phyloP scores from a whole-genome alignment of 2,113 vertebrate species.

The Misgurnus mizolepis region DNA sequence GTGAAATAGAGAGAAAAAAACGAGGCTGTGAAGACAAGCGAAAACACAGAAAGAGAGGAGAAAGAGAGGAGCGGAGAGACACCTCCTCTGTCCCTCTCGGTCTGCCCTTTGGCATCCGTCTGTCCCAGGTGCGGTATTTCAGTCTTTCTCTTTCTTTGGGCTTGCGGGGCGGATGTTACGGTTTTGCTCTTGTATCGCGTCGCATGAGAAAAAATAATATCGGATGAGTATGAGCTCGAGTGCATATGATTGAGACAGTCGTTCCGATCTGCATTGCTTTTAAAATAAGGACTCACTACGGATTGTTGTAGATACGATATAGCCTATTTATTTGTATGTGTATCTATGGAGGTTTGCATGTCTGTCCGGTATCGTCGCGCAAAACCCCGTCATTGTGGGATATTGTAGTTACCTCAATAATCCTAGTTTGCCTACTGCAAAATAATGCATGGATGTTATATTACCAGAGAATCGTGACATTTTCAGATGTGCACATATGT shows the following conservation, averaged over 20 bases:
- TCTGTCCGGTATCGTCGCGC: conserved; percentile 59
- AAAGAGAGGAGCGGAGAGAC: conserved; percentile 70
- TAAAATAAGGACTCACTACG: conserved; percentile 50
- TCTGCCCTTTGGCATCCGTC: conserved; percentile 57
- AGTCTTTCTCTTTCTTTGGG: conserved; percentile 54
- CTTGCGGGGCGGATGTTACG: conserved; percentile 41
- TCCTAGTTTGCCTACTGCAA: conserved; percentile 10
- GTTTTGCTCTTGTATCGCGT: conserved; percentile 36
- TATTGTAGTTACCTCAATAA: conserved; percentile 10
- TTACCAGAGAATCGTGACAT: conserved; percentile 47
- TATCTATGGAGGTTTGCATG: conserved; percentile 47
- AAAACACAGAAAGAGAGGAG: conserved; percentile 67
- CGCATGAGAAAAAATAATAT: conserved; percentile 64
- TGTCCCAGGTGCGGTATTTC: conserved; percentile 64
- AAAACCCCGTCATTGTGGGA: conserved; percentile 12
- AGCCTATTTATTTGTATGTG: conserved; percentile 16
- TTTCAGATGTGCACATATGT: conserved; percentile 20
- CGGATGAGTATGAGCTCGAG: conserved; percentile 14
- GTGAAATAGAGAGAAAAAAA: conserved; percentile 63
- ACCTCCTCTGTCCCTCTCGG: conserved; percentile 69
- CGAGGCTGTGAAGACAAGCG: conserved; percentile 61
- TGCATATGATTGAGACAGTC: conserved; percentile 46
- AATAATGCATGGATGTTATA: conserved; percentile 21
- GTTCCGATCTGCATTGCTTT: conserved; percentile 53
- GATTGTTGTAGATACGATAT: conserved; percentile 16